Evolutionary conservation across 2,113 vertebrate species (phyloP).

Genomic region (Vidua chalybeata): DNA sequence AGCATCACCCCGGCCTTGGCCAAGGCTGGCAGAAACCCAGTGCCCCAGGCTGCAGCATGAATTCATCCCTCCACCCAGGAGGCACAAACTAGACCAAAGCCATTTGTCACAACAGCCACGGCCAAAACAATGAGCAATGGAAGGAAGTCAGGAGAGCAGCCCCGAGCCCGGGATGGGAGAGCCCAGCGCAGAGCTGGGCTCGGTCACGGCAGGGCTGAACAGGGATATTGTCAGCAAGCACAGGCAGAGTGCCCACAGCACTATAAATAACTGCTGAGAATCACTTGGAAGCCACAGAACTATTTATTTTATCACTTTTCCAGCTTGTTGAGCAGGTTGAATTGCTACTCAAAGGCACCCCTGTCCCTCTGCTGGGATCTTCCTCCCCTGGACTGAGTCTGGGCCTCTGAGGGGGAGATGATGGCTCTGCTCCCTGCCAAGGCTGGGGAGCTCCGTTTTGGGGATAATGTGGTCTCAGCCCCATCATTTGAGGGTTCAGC

Average conservation of each 20-base stretch:
- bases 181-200: neutral
- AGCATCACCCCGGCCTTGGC: neutral
- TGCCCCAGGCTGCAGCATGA: accelerated
- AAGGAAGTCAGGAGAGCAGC: neutral
- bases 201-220: accelerated
- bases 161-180: neutral
- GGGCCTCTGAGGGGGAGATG: neutral
- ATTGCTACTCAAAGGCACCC: constrained; percentile 28
- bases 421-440: neutral
- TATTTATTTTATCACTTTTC: constrained; percentile 47
- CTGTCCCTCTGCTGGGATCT: neutral
- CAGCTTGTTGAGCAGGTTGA: constrained; percentile 36
- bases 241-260: neutral
- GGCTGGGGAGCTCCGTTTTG: neutral
- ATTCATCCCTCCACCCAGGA: neutral
- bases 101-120: neutral
- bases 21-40: constrained; percentile 34
- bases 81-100: neutral
- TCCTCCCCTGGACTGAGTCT: neutral
- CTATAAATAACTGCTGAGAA: constrained; percentile 45
- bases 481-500: neutral
- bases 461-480: neutral
- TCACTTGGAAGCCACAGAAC: constrained; percentile 17
- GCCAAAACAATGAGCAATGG: neutral
- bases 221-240: neutral